These are phyloP conservation scores for Nemotelus nigrinus DNA, from an alignment of 2,888 invertebrate species.

Conservation along the genomic window DNA sequence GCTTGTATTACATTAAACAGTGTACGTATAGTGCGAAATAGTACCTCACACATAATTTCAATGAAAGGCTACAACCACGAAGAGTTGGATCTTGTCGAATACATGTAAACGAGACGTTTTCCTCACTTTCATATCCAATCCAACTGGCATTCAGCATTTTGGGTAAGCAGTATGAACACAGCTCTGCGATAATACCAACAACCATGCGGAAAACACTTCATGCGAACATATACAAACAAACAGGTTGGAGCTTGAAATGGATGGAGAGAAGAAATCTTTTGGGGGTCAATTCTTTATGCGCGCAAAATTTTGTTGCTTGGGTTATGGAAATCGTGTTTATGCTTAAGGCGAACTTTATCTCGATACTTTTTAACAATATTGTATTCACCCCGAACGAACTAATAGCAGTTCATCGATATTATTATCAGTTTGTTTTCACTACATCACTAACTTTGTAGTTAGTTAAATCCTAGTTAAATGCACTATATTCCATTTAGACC, in stretches of 20 bases:
- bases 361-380: no score
- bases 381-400: no score
- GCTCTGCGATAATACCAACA: neutral
- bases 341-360: no score
- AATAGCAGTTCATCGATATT: no score
- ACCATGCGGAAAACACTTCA: neutral
- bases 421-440: no score
- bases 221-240: conserved; percentile 6
- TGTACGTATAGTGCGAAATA: conserved; percentile 2
- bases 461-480: no score
- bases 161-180: neutral
- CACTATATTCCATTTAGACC: no score
- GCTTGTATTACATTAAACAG: conserved; percentile 24
- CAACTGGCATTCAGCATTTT: neutral
- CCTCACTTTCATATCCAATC: neutral
- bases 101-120: neutral
- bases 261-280: conserved; percentile 23
- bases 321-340: neutral
- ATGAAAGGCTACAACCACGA: neutral
- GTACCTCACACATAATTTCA: conserved; percentile 18
- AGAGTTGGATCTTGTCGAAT: no score
- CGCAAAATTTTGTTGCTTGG: conserved; percentile 37
- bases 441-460: no score
- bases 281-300: conserved; percentile 43
- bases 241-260: neutral